A percentile compares a stretch with the other conserved stretches of the same genome.
Conservation (phyloP, 2,113 vertebrate genomes). For the Physeter macrocephalus region DNA sequence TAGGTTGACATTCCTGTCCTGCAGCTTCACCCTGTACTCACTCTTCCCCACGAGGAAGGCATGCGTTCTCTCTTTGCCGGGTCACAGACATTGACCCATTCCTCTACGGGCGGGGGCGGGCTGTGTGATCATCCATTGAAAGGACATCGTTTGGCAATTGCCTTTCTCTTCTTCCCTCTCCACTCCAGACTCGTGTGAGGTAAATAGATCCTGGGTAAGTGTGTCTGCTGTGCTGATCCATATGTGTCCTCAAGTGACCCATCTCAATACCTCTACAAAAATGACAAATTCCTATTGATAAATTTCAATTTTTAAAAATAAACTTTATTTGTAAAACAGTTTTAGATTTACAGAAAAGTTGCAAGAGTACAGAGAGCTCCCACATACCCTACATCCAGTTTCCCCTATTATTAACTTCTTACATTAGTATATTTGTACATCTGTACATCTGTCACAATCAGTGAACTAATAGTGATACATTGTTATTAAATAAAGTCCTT, state of each 20-base stretch:
- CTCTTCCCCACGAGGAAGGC: not conserved
- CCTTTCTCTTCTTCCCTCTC: not conserved
- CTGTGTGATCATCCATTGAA: not conserved
- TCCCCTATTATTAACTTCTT: not conserved
- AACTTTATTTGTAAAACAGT: not conserved
- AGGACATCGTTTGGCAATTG: not conserved
- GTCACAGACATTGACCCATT: not conserved
- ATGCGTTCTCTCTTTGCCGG: not conserved
- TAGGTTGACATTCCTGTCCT: not conserved
- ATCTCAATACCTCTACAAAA: not conserved
- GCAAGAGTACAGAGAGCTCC: not conserved
- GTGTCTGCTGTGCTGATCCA: not conserved
- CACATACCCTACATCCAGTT: not conserved
- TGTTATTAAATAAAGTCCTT: not conserved
- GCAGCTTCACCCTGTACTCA: not conserved
- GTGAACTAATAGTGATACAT: not conserved
- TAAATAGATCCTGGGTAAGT: no score
- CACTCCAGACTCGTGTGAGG: not conserved
- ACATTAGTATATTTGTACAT: not conserved
- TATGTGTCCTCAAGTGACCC: not conserved
- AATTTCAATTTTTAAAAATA: not conserved
- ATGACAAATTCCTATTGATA: not conserved
- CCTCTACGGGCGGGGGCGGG: accelerated
- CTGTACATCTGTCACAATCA: not conserved
- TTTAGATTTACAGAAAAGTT: not conserved